These are phyloP conservation scores for Holothuria glaberrima DNA, from an alignment of 35 echinoderm and acorn worm genomes.

Conservation along the genomic window DNA sequence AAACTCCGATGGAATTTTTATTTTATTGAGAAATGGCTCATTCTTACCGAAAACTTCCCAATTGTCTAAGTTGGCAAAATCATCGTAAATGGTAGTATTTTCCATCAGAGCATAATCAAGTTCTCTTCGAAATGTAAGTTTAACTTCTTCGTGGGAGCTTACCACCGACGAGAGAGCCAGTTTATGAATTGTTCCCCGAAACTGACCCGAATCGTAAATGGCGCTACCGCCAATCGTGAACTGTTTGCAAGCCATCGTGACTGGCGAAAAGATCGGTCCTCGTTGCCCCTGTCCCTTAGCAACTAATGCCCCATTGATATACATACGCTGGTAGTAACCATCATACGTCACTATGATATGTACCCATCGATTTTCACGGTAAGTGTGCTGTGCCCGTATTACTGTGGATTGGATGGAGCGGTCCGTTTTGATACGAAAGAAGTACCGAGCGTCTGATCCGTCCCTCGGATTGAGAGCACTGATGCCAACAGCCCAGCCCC, in stretches of 20 bases:
- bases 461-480: neutral
- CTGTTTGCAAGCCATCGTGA: slow-evolving; percentile 74
- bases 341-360: slow-evolving; percentile 87
- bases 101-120: no score
- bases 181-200: slow-evolving; percentile 74
- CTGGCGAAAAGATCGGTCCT: slow-evolving; percentile 76
- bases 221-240: slow-evolving; percentile 79
- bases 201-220: slow-evolving; percentile 8
- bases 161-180: slow-evolving; percentile 54
- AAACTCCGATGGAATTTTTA: slow-evolving; percentile 51
- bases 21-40: slow-evolving; percentile 39
- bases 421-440: slow-evolving; percentile 76
- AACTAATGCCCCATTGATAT: slow-evolving; percentile 90
- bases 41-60: slow-evolving; percentile 65
- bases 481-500: slow-evolving; percentile 86
- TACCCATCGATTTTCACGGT: slow-evolving; percentile 74
- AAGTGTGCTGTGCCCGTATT: slow-evolving; percentile 42
- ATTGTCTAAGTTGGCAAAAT: slow-evolving; percentile 57
- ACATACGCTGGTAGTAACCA: slow-evolving; percentile 72
- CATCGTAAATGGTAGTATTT: slow-evolving; percentile 43
- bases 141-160: slow-evolving; percentile 58
- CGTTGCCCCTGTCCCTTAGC: slow-evolving; percentile 54
- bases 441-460: slow-evolving; percentile 57
- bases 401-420: slow-evolving; percentile 57
- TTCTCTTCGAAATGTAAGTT: slow-evolving; percentile 25